Conservation (phyloP, 1,140 invertebrate genomes). For the Penaeus indicus region DNA sequence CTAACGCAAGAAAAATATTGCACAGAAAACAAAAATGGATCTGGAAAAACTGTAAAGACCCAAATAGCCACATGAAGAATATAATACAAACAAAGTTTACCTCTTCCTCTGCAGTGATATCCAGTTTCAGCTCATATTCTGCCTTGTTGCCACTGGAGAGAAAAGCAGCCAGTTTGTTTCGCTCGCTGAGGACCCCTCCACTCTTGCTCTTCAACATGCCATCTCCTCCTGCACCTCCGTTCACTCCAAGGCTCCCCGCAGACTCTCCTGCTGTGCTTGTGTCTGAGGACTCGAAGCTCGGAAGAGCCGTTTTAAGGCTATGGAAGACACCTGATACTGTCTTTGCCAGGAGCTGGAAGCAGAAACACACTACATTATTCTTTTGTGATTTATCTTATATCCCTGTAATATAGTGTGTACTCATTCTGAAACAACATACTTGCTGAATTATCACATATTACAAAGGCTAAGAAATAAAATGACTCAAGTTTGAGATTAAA, state of each 20-base stretch:
- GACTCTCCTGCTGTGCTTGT: slow-evolving; percentile 11
- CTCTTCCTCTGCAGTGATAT: slow-evolving; percentile 57
- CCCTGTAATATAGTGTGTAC: no score
- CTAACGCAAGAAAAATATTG: neutral
- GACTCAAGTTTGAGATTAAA: no score
- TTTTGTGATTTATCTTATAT: no score
- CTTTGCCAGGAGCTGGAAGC: slow-evolving; percentile 67
- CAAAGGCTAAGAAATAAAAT: no score
- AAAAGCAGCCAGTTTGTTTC: slow-evolving; percentile 49
- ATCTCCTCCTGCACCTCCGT: slow-evolving; percentile 32
- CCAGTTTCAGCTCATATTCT: slow-evolving; percentile 59
- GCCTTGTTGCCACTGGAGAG: slow-evolving; percentile 47
- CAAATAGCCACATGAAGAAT: neutral
- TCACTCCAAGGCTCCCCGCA: neutral
- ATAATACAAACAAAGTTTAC: neutral
- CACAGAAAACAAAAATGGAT: neutral
- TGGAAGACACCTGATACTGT: slow-evolving; percentile 69
- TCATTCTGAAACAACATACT: no score
- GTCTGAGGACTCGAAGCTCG: slow-evolving; percentile 67
- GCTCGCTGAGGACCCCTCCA: slow-evolving; percentile 43
- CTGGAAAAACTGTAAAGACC: neutral
- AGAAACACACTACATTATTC: neutral
- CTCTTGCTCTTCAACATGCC: slow-evolving; percentile 28
- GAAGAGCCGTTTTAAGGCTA: slow-evolving; percentile 69
- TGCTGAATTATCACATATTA: no score